Evolutionary conservation across 2,797 vertebrate species (phyloP).

Genomic region (Sardinella longiceps): DNA sequence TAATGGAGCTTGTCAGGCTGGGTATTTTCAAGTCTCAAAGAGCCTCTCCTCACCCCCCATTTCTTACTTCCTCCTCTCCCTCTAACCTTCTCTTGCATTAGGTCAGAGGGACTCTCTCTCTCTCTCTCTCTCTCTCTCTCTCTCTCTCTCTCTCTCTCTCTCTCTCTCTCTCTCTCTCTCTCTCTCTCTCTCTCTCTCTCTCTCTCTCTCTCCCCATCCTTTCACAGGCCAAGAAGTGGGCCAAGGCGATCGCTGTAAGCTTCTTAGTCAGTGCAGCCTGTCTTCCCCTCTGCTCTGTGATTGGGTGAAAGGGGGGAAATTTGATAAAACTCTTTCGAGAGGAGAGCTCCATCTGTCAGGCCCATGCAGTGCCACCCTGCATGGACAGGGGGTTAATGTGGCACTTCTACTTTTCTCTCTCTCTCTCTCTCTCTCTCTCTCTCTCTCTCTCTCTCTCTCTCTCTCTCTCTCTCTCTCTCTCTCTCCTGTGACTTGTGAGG

Average conservation of each 20-base stretch:
- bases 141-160: not conserved
- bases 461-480: not conserved
- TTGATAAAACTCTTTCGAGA: slow-evolving; percentile 44
- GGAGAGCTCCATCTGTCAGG: slow-evolving; percentile 50
- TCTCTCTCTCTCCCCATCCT: not conserved
- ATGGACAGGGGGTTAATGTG: not conserved
- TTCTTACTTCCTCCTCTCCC: not conserved
- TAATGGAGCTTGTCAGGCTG: slow-evolving; percentile 16
- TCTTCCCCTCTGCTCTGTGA: slow-evolving; percentile 35
- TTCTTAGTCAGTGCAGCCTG: slow-evolving; percentile 45
- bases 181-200: not conserved
- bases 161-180: not conserved
- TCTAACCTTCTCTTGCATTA: not conserved
- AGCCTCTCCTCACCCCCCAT: not conserved
- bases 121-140: not conserved
- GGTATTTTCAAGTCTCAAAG: not conserved
- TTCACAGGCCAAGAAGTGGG: slow-evolving; percentile 35
- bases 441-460: not conserved
- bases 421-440: not conserved
- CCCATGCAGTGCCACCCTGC: not conserved
- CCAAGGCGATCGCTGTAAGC: slow-evolving; percentile 50
- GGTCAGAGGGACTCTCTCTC: not conserved
- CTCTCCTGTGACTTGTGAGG: not conserved
- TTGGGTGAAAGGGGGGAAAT: slow-evolving; percentile 33
- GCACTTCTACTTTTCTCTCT: not conserved